Evolutionary conservation across 2,797 vertebrate genomes (phyloP), one percentile per base, ranked within the genome.

Genomic region (Gobionotothen gibberifrons): DNA sequence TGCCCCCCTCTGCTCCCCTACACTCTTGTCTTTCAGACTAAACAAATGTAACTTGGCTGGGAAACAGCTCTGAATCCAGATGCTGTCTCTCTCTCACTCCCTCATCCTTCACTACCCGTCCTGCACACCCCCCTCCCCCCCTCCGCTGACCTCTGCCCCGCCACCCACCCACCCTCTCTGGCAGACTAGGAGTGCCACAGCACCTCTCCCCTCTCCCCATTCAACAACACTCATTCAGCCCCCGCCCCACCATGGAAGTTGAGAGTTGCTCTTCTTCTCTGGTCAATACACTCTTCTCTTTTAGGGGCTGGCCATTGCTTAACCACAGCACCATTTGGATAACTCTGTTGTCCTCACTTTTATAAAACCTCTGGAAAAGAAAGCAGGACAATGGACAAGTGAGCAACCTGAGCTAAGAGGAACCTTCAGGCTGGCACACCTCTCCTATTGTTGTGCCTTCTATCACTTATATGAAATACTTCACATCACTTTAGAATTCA

Each of bases 21-120:
- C 84, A 85, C 85, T 80, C 77, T 74, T 64, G 62, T 85, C 83
- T 84, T 86, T 88, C 78, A 99, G 97, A 98, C 97, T 98, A 99
- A 99, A 99, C 97, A 98, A 96, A 96, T 95, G 95, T 93, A 95
- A 95, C 96, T 97, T 96, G 95, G 95, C 96, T 96, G 96, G 94
- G 95, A 97, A 96, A 94, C 94, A 93, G 93, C 94, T 96, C 93
- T 93, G 93, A 93, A 95, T 97, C 96, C 97, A 98, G 96, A 97
- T 98, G 97, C 95, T 91, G 94, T 71, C 58, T 85, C 85, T 92
- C 85, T 84, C 92, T 90, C 93, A 90, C 93, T 93, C 89, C 91
- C 93, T 84, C 62, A 67, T 74, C 87, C 75, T 83, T 84, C 85
- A 78, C 76, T 71, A 60, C 76, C 63, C 55, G 40, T 40, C 64